These are phyloP conservation scores for Lottia gigantea DNA, from an alignment of 2,888 invertebrate species.

Conservation along the genomic window DNA sequence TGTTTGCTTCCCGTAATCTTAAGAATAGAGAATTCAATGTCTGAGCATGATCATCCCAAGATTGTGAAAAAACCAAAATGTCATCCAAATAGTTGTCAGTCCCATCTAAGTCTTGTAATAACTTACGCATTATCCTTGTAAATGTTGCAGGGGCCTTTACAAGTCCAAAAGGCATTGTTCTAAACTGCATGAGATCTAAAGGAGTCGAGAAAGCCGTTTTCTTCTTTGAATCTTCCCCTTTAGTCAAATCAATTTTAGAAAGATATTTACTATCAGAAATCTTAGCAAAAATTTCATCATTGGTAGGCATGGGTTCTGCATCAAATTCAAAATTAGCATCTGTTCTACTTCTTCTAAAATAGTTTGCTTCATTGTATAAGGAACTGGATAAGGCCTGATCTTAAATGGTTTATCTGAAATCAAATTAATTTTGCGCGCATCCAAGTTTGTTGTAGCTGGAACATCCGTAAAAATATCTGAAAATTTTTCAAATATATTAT, in stretches of 20 bases:
- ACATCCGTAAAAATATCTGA: constrained; percentile 17
- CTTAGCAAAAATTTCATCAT: background rate
- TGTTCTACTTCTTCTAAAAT: constrained; percentile 13
- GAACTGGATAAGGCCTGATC: constrained; percentile 4
- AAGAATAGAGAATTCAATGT: background rate
- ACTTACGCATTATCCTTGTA: background rate
- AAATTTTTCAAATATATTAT: background rate
- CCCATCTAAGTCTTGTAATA: background rate
- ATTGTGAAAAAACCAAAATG: background rate
- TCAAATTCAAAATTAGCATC: constrained; percentile 19
- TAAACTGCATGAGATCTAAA: constrained; percentile 12
- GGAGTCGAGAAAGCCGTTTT: no score
- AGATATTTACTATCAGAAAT: background rate
- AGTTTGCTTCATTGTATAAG: background rate
- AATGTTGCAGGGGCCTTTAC: background rate
- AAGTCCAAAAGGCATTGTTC: background rate
- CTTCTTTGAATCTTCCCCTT: background rate
- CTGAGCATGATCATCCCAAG: constrained; percentile 5
- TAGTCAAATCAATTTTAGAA: background rate
- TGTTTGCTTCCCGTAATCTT: background rate
- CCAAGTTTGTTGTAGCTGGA: constrained; percentile 14
- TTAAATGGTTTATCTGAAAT: constrained; percentile 4
- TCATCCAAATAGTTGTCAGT: constrained; percentile 20
- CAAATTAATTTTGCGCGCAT: constrained; percentile 13
- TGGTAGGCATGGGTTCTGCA: background rate